A percentile compares a stretch with the other conserved stretches of the same genome.
These are phyloP conservation scores for Simalia tracyae DNA, from an alignment of 2,797 vertebrate genomes.

Conservation along the genomic window DNA sequence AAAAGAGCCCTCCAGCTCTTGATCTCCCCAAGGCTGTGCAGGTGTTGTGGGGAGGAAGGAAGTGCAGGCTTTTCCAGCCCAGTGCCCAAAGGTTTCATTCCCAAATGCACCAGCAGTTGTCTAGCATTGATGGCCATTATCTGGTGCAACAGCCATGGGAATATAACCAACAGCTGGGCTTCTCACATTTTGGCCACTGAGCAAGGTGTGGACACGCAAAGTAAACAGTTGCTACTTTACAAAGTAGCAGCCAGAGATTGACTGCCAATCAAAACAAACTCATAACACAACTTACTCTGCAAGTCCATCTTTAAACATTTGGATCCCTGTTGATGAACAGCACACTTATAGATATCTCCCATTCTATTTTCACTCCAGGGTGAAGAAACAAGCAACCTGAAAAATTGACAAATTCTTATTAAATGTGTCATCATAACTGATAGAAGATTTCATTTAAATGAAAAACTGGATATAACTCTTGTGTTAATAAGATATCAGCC, in stretches of 20 bases:
- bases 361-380: constrained; percentile 89
- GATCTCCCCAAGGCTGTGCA: neutral
- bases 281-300: constrained; percentile 74
- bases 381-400: constrained; percentile 87
- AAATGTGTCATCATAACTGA: neutral
- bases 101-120: neutral
- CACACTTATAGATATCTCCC: constrained; percentile 89
- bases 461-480: neutral
- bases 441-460: neutral
- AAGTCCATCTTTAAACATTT: constrained; percentile 84
- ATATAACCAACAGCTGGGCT: neutral
- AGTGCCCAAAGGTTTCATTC: neutral
- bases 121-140: neutral
- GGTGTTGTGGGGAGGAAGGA: neutral
- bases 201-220: neutral
- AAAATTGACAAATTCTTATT: constrained; percentile 33
- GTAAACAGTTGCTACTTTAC: neutral
- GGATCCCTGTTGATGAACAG: constrained; percentile 64
- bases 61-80: neutral
- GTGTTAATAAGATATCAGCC: neutral
- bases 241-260: neutral
- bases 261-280: neutral
- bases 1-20: neutral
- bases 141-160: neutral
- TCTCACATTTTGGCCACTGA: neutral